Percentiles rank a stretch among this genome's conserved stretches.
These are phyloP conservation scores for Anhinga rufa DNA, from an alignment of 2,113 vertebrate genomes.

Conservation along the genomic window DNA sequence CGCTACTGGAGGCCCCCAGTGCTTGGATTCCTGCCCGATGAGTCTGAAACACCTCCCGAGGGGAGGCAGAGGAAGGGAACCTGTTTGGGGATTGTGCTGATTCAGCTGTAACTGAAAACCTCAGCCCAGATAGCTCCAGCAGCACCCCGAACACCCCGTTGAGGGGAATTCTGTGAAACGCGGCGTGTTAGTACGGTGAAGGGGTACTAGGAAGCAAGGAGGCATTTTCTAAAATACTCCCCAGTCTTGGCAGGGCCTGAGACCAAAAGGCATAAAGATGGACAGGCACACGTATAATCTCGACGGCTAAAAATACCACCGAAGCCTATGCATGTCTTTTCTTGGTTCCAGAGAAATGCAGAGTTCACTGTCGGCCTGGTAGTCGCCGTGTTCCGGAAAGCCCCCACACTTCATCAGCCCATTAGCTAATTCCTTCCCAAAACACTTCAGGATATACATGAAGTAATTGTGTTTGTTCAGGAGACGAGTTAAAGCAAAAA, in stretches of 20 bases:
- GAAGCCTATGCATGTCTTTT: not conserved
- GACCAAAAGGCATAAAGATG: not conserved
- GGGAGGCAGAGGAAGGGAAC: not conserved
- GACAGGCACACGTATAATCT: not conserved
- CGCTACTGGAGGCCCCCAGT: not conserved
- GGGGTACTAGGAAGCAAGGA: not conserved
- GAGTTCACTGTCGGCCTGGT: not conserved
- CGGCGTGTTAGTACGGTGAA: not conserved
- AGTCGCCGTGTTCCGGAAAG: not conserved
- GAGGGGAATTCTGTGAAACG: not conserved
- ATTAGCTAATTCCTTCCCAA: constrained; percentile 6
- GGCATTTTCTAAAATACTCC: not conserved
- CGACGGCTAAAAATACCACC: not conserved
- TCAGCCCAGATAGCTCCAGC: not conserved
- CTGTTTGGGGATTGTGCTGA: not conserved
- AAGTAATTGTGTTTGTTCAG: not conserved
- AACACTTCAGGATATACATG: not conserved
- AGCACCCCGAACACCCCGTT: not conserved
- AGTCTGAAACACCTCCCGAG: not conserved
- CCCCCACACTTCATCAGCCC: not conserved
- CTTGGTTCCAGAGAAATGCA: not conserved
- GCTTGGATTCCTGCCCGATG: not conserved
- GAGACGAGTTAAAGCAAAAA: not conserved
- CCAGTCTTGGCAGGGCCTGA: not conserved
- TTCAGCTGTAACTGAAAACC: not conserved